Evolutionary conservation across 1,140 invertebrate genomes (phyloP).

Genomic region (Solen grandis): DNA sequence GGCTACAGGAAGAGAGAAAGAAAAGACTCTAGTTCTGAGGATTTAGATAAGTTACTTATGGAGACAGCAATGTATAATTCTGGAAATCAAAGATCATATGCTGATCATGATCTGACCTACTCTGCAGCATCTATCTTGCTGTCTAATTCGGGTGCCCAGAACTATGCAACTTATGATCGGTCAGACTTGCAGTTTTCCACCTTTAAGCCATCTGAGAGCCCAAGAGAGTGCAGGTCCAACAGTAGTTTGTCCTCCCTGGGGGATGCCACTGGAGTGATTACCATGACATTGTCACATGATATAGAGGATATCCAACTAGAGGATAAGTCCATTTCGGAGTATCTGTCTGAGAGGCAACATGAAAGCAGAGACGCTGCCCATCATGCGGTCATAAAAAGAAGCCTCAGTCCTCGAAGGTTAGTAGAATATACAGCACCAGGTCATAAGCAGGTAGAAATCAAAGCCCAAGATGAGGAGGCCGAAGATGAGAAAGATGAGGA

Average conservation of each 20-base stretch:
- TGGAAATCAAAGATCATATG: neutral
- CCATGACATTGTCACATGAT: slow-evolving; percentile 47
- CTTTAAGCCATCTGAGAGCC: slow-evolving; percentile 62
- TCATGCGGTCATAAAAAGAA: slow-evolving; percentile 48
- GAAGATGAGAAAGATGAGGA: neutral
- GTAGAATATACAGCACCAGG: slow-evolving; percentile 37
- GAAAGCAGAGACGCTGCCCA: slow-evolving; percentile 4
- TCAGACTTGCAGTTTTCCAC: slow-evolving; percentile 56
- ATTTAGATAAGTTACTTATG: slow-evolving; percentile 45
- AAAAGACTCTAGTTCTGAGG: slow-evolving; percentile 3
- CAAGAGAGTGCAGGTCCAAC: slow-evolving; percentile 12
- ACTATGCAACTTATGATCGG: slow-evolving; percentile 3
- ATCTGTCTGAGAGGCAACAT: slow-evolving; percentile 11
- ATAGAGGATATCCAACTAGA: slow-evolving; percentile 48
- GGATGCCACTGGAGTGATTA: slow-evolving; percentile 14
- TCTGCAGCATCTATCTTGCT: slow-evolving; percentile 3
- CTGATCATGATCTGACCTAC: neutral
- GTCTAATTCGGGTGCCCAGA: neutral
- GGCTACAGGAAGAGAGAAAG: neutral
- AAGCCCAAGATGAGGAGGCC: neutral
- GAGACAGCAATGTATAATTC: slow-evolving; percentile 36
- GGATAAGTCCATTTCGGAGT: slow-evolving; percentile 39
- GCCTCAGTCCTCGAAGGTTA: slow-evolving; percentile 48
- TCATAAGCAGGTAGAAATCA: slow-evolving; percentile 32
- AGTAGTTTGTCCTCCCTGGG: neutral